Base-by-base conservation (phyloP, 2,888 invertebrate genomes). In the Apamea crenata region DNA sequence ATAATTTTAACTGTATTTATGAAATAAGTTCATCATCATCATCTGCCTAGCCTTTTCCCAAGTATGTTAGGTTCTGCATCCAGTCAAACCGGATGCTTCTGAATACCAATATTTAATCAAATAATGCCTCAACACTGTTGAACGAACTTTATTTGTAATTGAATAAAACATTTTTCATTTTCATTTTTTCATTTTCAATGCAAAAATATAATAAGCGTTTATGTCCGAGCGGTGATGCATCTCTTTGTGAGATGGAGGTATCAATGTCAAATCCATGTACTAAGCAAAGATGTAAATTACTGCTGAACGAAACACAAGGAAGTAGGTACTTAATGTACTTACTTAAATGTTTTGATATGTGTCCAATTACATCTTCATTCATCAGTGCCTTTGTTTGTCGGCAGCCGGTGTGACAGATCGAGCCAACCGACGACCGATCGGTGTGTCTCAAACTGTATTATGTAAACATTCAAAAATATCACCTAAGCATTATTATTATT, bases 301-400 rank as follows among this genome's bases (percentile, higher is more conserved):
- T 29, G 32, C 16, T 36, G 14, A 66, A 53, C 7, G 12, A 47
- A 59, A 66, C 25, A 81, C 84, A 79, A 89, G 91, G 91, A 92
- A 91, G 88, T 63, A 59, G 14, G n/a, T n/a, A 32, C 8, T 32
- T 32, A 10, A 10, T 1, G 10, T 21, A 36, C 21, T 2, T n/a
- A n/a, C 21, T 25, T 92, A 92, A 93, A 94, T 92, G 94, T 92
- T 93, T 91, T 84, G 78, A 75, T 82, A 76, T 79, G 90, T 90
- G 80, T 92, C 92, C 92, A 87, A 92, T 93, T 93, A 92, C 91
- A 92, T 91, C 91, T 56, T 59, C 91, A 89, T 78, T 77, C 83
- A 90, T 92, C 93, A 32, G 50, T 40, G 7, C 21, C 36, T 29
- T 91, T 89, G 91, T 88, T 91, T 87, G 91, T 87, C 88, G 86